These are phyloP conservation scores for Leucopsar rothschildi DNA, from an alignment of 2,113 vertebrate genomes.

Conservation along the genomic window DNA sequence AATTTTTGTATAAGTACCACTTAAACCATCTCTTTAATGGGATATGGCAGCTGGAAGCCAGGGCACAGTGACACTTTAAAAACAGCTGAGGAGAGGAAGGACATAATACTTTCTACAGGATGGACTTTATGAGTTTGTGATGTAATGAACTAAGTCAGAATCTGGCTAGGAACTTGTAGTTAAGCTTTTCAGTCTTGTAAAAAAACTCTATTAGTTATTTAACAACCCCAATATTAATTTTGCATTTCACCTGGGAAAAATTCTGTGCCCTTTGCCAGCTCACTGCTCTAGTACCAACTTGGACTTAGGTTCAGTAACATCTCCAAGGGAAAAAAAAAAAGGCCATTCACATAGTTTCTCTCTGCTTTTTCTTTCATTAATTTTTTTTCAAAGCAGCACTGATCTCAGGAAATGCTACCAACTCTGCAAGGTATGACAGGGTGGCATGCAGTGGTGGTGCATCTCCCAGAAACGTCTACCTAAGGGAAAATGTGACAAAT, in stretches of 20 bases:
- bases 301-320: neutral
- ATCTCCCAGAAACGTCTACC: neutral
- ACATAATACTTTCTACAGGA: constrained; percentile 8
- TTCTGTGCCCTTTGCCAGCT: neutral
- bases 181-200: neutral
- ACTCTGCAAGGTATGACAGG: neutral
- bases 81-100: constrained; percentile 26
- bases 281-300: neutral
- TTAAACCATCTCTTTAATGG: neutral
- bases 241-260: neutral
- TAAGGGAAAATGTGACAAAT: neutral
- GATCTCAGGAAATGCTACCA: neutral
- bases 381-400: neutral
- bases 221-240: neutral
- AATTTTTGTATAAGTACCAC: neutral
- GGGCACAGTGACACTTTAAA: neutral
- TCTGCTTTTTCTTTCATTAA: neutral
- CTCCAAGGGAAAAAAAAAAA: neutral
- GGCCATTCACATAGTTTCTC: neutral
- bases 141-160: constrained; percentile 1
- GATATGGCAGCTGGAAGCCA: neutral
- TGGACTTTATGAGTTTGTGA: constrained; percentile 2
- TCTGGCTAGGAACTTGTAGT: neutral
- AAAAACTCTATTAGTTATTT: neutral
- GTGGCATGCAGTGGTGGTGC: neutral